Conservation (phyloP, 2,113 vertebrate species). For the Chamaea fasciata region DNA sequence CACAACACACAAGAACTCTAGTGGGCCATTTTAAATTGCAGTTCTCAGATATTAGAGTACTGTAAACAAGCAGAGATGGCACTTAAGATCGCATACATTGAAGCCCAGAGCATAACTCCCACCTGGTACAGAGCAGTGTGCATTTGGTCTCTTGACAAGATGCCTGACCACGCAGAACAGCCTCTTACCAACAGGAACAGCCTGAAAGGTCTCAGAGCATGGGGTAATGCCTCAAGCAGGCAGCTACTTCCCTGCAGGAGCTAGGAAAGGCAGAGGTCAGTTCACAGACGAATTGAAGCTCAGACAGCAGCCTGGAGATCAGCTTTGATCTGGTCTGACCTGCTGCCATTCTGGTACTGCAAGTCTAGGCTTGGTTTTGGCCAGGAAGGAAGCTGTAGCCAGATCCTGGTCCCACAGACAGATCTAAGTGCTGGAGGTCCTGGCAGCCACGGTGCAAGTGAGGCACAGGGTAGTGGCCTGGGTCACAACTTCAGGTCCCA, state of each 20-base stretch:
- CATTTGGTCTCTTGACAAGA: neutral
- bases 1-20: neutral
- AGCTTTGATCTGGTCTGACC: neutral
- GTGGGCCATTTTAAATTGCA: neutral
- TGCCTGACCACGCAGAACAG: neutral
- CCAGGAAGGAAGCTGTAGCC: neutral
- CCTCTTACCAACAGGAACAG: neutral
- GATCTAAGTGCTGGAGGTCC: neutral
- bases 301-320: neutral
- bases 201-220: neutral
- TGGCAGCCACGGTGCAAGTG: fast-evolving
- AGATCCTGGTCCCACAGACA: neutral
- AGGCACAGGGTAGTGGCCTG: neutral
- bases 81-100: fast-evolving
- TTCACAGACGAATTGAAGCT: neutral
- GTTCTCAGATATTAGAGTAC: neutral
- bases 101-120: neutral
- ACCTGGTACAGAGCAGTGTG: neutral
- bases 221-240: neutral
- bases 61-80: neutral
- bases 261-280: neutral
- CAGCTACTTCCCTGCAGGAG: neutral
- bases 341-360: neutral
- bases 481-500: neutral
- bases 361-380: neutral